A percentile compares a stretch with the other conserved stretches of the same genome.
phyloP scores from a whole-genome alignment of 2,888 invertebrate species.

The Drosophila parthenogenetica region DNA sequence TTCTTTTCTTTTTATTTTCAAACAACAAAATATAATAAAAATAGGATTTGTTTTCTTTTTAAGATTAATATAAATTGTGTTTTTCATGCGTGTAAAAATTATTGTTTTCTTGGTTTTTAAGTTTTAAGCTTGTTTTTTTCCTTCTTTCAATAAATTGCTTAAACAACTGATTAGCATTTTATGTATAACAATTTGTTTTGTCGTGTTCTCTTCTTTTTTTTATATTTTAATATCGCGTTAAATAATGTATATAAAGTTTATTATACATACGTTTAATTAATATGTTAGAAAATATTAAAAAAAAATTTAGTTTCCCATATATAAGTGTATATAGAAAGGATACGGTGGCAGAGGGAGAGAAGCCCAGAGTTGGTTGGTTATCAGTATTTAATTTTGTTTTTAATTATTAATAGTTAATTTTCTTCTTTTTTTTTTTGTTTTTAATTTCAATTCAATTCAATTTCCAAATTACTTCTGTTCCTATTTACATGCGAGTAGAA shows the following conservation, averaged over 20 bases:
- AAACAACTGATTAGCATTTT: constrained; percentile 42
- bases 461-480: constrained; percentile 12
- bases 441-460: background rate
- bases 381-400: no score
- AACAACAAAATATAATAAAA: constrained; percentile 54
- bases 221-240: constrained; percentile 57
- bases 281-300: constrained; percentile 8
- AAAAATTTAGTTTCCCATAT: constrained; percentile 3
- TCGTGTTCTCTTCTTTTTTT: constrained; percentile 16
- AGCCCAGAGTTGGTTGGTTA: no score
- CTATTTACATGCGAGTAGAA: constrained; percentile 32
- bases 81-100: constrained; percentile 34
- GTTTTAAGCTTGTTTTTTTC: constrained; percentile 18
- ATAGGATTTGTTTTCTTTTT: constrained; percentile 24
- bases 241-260: constrained; percentile 30
- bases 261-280: constrained; percentile 7
- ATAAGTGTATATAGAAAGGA: background rate
- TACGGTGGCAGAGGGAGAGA: background rate
- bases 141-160: constrained; percentile 36
- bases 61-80: constrained; percentile 9
- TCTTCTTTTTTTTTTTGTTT: background rate
- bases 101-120: constrained; percentile 25
- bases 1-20: constrained; percentile 20
- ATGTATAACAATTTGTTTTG: constrained; percentile 42
- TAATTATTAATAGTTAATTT: no score